Base-by-base conservation (phyloP, 2,888 invertebrate species). In the Diachrysia chrysitis region DNA sequence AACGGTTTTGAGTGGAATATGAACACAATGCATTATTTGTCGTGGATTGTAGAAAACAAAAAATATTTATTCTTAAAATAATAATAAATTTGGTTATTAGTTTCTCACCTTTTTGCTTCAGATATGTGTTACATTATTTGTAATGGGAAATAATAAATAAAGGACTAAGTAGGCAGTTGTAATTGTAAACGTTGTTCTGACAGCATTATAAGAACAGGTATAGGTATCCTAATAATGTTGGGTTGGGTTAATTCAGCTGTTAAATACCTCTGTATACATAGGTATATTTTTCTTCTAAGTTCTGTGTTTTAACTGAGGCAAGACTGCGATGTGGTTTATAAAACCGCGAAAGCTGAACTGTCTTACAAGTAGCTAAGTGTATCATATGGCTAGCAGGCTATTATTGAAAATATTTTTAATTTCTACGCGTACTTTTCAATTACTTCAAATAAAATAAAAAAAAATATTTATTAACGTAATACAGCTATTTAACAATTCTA, bases 321-420 rank as follows among this genome's bases (percentile, higher is more conserved):
- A 69, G 73, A 60, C 71, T 66, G 69, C 57, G 62, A 65, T 83
- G 85, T 75, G 85, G 85, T 81, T 74, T 68, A 56, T 42, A 54
- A 68, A 81, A 84, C 85, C 86, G 75, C 85, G 76, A 70, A 79
- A 83, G 74, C 53, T 23, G 66, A 82, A 78, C 71, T 66, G 64
- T 59, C 58, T 69, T 71, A 70, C 58, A 48, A 29, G 46, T 63
- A 58, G 60, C 9, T 32, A 32, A 42, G 42, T 65, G 65, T 74
- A 61, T 64, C 61, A 21, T 63, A 51, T 42, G 60, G 19, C 29
- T 16, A 21, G 53, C 56, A 35, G 16, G 19, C 48, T 54, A 10
- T 10, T 5, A 14, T 35, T 12, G 2, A 5, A 42, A 6, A 23
- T 9, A 19, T 35, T 10, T 25, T 42, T 29, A 25, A 23, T 19